Evolutionary conservation across 2,797 vertebrate genomes (phyloP), one percentile per base, ranked within the genome.

Genomic region (Triplophysa bombifrons): DNA sequence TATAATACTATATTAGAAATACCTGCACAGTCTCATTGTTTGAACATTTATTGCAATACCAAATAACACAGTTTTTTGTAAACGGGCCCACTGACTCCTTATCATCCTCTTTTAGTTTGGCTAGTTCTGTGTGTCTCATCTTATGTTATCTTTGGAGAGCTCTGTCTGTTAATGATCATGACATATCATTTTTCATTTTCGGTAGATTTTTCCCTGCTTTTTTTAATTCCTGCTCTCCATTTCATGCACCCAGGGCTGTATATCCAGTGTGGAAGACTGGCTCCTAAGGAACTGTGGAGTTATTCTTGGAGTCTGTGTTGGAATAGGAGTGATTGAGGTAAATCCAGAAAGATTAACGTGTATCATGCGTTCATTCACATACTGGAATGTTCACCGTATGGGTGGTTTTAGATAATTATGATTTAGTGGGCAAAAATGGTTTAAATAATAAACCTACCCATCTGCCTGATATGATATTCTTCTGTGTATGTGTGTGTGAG

Each of bases 251-350:
- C 60, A 99, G 97, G 97, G 96, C 19, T 99, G 97, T 82, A 86
- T 90, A 82, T 63, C 85, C 80, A 95, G 83, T 65, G 94, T 96
- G 83, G 93, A 98, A 90, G 87, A 82, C 19, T 99, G 97, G 97
- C 83, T 99, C 50, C 80, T 93, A 87, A 93, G 95, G 66, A 98
- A 98, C 88, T 93, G 92, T 75, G 96, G 94, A 80, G 82, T 97
- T 88, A 96, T 98, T 91, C 91, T 99, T 69, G 96, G 97, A 46
- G 93, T 97, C 85, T 96, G 95, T 79, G 88, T 92, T 0, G 93
- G 92, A 53, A 93, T 98, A 53, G 96, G 94, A 4, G 90, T 96
- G 51, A 86, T 96, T 13, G 97, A 99, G 96, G 95, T 95, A 82
- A 44, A 67, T 27, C 14, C 20, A 38, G 14, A 51, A 70, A 38